These are phyloP conservation scores for Elysia chlorotica DNA, from an alignment of 1,140 invertebrate genomes.

Conservation along the genomic window DNA sequence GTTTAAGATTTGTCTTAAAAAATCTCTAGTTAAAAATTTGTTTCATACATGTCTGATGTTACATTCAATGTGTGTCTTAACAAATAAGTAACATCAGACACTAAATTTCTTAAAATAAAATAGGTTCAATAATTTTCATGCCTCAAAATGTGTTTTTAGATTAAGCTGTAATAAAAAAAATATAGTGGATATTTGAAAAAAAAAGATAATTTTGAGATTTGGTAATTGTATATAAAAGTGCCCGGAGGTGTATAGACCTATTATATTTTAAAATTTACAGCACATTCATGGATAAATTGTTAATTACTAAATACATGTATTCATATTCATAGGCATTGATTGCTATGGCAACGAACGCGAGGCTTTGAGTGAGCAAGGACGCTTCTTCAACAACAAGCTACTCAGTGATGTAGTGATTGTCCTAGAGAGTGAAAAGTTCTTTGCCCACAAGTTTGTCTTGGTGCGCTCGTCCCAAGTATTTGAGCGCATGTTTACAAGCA, in stretches of 20 bases:
- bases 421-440: conserved; percentile 59
- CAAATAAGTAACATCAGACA: too few relatives aligned
- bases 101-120: too few relatives aligned
- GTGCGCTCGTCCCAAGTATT: conserved; percentile 62
- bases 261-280: neutral
- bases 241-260: neutral
- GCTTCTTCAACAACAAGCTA: conserved; percentile 61
- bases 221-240: neutral
- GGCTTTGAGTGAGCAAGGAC: conserved; percentile 57
- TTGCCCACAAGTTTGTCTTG: conserved; percentile 61
- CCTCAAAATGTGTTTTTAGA: neutral
- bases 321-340: conserved; percentile 45
- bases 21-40: too few relatives aligned
- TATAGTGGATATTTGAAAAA: neutral
- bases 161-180: neutral
- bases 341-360: conserved; percentile 63
- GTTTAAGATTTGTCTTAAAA: too few relatives aligned
- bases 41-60: too few relatives aligned
- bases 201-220: neutral
- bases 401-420: conserved; percentile 60
- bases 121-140: too few relatives aligned
- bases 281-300: neutral
- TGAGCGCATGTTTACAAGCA: conserved; percentile 62
- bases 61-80: too few relatives aligned
- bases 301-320: neutral